Evolutionary conservation across 2,888 invertebrate species (phyloP), one percentile per base, ranked within the genome.

Genomic region (Lymantria dispar): DNA sequence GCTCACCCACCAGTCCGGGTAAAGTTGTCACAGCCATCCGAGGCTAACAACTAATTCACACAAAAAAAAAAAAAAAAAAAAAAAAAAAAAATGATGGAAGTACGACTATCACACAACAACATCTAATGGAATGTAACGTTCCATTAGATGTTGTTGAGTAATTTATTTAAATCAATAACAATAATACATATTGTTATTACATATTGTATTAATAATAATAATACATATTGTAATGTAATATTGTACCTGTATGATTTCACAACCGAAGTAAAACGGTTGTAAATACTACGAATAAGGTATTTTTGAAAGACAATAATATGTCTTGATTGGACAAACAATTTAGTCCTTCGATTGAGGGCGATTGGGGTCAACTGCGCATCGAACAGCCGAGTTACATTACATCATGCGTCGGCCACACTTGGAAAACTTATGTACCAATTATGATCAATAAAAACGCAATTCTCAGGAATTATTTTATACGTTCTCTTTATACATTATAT

Each of bases 301-400:
- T 69, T 68, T 59, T 50, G 52, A 57, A 64, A 65, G 59, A 64
- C 61, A 62, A 67, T 64, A 60, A 22, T 22, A 22, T 69, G 55
- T 65, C 68, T 77, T 75, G 82, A 80, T 82, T 80, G 78, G 74
- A 74, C 85, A 83, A 83, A 85, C 87, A 87, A 87, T 86, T 86
- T 79, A 81, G 85, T 85, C 85, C 86, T 89, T 89, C 86, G 86
- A 90, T 90, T 90, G 89, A 79, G 88, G 87, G 80, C 85, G 85
- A 90, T 87, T 88, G 88, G 83, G 85, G 86, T 89, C 84, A 90
- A 90, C 78, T 89, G 76, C 72, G 78, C 75, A 70, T 80, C 88
- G 88, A 90, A 86, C 81, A 76, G 76, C 79, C 76, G 72, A 76
- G 77, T 68, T 68, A 70, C 72, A 74, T 83, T 83, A 83, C 85